phyloP scores from a whole-genome alignment of 2,797 vertebrate species.

The Chloroceryle amazona region DNA sequence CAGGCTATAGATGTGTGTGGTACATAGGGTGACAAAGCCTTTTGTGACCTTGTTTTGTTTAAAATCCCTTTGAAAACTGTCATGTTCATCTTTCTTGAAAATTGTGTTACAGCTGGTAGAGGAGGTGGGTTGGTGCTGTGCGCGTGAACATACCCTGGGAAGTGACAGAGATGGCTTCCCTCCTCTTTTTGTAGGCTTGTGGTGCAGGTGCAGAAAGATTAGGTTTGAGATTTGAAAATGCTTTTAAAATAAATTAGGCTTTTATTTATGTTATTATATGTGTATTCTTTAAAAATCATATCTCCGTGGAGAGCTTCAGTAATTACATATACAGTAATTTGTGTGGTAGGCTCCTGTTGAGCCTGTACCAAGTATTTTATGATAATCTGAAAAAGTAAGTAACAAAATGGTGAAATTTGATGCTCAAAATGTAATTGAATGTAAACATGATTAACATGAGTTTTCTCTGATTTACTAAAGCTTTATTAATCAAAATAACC shows the following conservation, averaged over 20 bases:
- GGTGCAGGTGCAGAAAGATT: not conserved
- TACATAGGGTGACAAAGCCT: not conserved
- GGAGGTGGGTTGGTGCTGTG: not conserved
- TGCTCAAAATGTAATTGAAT: not conserved
- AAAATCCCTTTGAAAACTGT: constrained; percentile 50
- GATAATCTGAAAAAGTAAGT: not conserved
- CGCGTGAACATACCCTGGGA: not conserved
- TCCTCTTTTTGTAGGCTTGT: not conserved
- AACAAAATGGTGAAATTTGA: not conserved
- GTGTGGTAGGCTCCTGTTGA: not conserved
- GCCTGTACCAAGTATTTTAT: not conserved
- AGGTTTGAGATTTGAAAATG: not conserved
- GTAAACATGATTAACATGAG: not conserved
- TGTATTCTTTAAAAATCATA: not conserved
- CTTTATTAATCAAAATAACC: not conserved
- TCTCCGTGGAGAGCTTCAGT: not conserved
- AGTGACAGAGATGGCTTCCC: not conserved
- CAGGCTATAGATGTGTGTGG: not conserved
- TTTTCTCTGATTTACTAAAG: not conserved
- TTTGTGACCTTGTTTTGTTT: constrained; percentile 47
- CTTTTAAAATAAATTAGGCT: not conserved
- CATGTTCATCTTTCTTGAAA: constrained; percentile 24
- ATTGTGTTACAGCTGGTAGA: not conserved
- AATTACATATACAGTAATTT: not conserved
- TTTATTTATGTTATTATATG: not conserved